These are phyloP conservation scores for Dendroctonus ponderosae DNA, from an alignment of 1,140 invertebrate genomes.

Conservation along the genomic window DNA sequence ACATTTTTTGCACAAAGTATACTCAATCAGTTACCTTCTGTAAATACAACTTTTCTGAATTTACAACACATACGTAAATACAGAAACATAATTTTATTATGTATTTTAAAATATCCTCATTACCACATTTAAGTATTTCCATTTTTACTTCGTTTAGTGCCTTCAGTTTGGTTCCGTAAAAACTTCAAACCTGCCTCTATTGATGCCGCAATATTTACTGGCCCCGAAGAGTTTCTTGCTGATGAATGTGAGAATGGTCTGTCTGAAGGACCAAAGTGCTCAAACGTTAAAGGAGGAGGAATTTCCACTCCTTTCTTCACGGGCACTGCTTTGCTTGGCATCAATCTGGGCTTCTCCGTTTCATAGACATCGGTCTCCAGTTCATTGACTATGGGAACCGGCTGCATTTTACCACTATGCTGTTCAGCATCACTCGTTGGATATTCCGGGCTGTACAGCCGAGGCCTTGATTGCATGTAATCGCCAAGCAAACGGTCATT, in stretches of 20 bases:
- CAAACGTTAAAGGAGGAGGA: conserved; percentile 62
- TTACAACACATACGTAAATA: background rate
- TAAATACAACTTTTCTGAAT: too few species aligned
- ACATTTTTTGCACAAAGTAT: too few species aligned
- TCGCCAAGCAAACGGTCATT: background rate
- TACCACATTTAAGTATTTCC: too few species aligned
- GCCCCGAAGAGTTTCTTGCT: conserved; percentile 42
- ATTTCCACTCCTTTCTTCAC: conserved; percentile 55
- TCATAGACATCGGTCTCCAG: conserved; percentile 39
- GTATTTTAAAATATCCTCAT: background rate
- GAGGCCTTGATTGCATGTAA: background rate
- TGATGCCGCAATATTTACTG: conserved; percentile 58
- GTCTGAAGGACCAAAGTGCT: conserved; percentile 59
- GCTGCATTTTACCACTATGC: conserved; percentile 27
- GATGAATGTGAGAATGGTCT: conserved; percentile 43
- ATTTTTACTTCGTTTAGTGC: conserved; percentile 40
- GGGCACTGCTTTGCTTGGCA: conserved; percentile 6
- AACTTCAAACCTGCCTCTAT: conserved; percentile 68
- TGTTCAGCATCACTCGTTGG: conserved; percentile 8
- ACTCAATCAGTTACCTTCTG: too few species aligned
- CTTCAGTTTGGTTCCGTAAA: conserved; percentile 62
- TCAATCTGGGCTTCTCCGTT: conserved; percentile 32
- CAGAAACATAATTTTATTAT: background rate
- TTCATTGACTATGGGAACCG: conserved; percentile 55
- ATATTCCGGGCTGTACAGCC: background rate